Evolutionary conservation across 2,113 vertebrate genomes (phyloP).

Genomic region (Electrona antarctica): DNA sequence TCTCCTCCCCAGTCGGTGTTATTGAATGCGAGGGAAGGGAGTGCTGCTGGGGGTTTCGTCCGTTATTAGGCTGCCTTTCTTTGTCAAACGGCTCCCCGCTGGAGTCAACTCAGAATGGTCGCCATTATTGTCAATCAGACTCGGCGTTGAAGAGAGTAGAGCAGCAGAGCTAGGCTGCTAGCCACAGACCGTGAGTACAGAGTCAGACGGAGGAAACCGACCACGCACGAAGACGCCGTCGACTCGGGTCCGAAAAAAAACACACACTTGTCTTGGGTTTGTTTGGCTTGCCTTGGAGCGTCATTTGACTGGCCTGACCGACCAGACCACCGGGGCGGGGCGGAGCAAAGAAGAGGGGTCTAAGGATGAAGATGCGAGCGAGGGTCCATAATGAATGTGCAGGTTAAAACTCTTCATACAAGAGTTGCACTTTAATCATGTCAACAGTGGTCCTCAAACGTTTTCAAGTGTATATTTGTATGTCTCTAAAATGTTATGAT

Average conservation of each 20-base stretch:
- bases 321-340: too few species aligned
- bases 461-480: too few species aligned
- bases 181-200: conserved; percentile 11
- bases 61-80: conserved; percentile 23
- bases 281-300: conserved; percentile 24
- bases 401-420: too few species aligned
- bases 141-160: conserved; percentile 52
- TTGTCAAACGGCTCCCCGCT: conserved; percentile 57
- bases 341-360: too few species aligned
- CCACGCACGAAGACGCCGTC: conserved; percentile 59
- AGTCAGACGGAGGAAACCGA: conserved; percentile 51
- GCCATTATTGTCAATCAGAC: conserved; percentile 82
- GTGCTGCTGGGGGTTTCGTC: conserved; percentile 13
- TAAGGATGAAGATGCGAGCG: too few species aligned
- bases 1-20: conserved; percentile 3
- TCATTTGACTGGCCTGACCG: conserved; percentile 16
- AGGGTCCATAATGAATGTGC: too few species aligned
- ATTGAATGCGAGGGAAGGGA: conserved; percentile 10
- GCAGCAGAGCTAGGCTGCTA: conserved; percentile 34
- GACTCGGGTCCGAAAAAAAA: conserved; percentile 18
- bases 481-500: too few species aligned
- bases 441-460: too few species aligned
- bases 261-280: not conserved
- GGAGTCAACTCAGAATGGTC: conserved; percentile 73
- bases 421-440: too few species aligned